These are phyloP conservation scores for Drosophila cracens DNA, from an alignment of 2,888 invertebrate species.

Conservation along the genomic window DNA sequence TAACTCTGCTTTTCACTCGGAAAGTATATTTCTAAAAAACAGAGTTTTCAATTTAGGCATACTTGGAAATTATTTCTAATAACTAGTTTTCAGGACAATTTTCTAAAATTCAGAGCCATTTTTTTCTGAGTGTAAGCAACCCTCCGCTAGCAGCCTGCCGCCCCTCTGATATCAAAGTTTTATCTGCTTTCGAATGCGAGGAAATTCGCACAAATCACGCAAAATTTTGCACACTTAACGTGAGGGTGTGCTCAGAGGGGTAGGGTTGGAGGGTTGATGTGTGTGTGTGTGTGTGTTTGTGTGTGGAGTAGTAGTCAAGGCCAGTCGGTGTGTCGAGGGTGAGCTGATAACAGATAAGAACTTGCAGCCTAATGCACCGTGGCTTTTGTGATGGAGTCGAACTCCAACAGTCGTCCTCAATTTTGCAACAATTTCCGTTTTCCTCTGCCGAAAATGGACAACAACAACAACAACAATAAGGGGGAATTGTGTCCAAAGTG, in stretches of 20 bases:
- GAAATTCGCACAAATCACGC: constrained; percentile 80
- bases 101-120: accelerated
- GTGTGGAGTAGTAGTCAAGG: constrained; percentile 35
- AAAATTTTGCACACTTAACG: constrained; percentile 79
- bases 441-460: constrained; percentile 51
- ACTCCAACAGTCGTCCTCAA: constrained; percentile 34
- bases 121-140: constrained; percentile 49
- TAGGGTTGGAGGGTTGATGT: not conserved
- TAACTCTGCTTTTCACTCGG: not conserved
- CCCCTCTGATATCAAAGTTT: constrained; percentile 35
- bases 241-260: constrained; percentile 54
- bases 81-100: not conserved
- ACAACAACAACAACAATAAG: constrained; percentile 4
- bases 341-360: constrained; percentile 66
- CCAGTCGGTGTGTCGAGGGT: constrained; percentile 29
- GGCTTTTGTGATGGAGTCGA: constrained; percentile 38
- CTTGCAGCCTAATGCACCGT: constrained; percentile 76
- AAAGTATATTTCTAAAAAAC: not conserved
- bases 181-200: constrained; percentile 57
- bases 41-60: not conserved
- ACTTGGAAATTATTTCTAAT: too few relatives aligned
- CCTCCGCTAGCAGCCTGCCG: constrained; percentile 36
- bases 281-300: not conserved
- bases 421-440: constrained; percentile 78
- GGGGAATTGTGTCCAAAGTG: constrained; percentile 58